phyloP scores from a whole-genome alignment of 2,888 invertebrate genomes.

The Dorcus hopei region DNA sequence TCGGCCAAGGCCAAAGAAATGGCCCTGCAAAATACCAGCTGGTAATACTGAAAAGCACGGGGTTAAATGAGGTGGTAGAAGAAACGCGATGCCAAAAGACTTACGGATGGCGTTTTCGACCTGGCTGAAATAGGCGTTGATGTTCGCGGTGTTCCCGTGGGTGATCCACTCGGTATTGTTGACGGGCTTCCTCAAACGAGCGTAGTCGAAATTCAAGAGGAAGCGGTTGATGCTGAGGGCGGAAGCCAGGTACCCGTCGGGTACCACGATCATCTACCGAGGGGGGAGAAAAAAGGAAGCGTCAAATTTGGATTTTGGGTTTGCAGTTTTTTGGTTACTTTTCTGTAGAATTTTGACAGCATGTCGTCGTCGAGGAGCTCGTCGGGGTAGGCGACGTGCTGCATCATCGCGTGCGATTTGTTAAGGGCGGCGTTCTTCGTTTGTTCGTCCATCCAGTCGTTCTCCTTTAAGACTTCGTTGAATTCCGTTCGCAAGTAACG shows the following conservation, averaged over 20 bases:
- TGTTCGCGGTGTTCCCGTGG: not conserved
- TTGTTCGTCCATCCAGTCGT: slow-evolving; percentile 32
- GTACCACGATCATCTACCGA: not conserved
- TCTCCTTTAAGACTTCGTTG: slow-evolving; percentile 23
- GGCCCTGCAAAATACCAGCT: slow-evolving; percentile 88
- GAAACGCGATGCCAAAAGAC: no score
- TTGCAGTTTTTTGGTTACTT: not conserved
- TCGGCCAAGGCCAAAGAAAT: slow-evolving; percentile 84
- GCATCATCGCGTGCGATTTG: slow-evolving; percentile 26
- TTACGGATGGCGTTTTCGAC: not conserved
- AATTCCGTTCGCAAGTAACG: slow-evolving; percentile 25
- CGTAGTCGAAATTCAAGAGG: not conserved
- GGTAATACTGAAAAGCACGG: slow-evolving; percentile 73
- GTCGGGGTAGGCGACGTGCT: slow-evolving; percentile 32
- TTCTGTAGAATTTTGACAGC: slow-evolving; percentile 21
- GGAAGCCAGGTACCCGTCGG: not conserved
- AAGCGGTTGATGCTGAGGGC: not conserved
- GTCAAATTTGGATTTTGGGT: not conserved
- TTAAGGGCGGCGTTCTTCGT: slow-evolving; percentile 26
- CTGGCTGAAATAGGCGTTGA: not conserved
- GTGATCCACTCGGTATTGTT: not conserved
- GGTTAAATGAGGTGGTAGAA: no score
- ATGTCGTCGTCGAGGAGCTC: slow-evolving; percentile 28
- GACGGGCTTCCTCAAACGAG: not conserved
- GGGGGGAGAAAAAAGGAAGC: not conserved